Evolutionary conservation across 1,140 invertebrate species (phyloP), one percentile per base, ranked within the genome.

Genomic region (Leptonema lineaticorne): DNA sequence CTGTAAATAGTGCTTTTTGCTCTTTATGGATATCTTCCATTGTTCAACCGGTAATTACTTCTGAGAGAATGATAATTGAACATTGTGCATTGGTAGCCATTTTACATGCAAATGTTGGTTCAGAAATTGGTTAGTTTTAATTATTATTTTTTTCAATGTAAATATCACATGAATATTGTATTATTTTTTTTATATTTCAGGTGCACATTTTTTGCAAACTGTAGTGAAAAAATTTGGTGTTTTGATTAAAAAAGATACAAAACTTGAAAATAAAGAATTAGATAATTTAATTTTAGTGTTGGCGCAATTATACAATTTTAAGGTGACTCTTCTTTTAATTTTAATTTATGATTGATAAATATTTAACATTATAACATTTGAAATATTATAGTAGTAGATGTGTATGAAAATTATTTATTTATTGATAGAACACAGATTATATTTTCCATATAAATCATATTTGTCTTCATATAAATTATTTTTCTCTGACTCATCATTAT

Each of bases 31-130:
- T 87, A 6, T 89, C 91, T 63, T 87, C 90, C 0, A 74, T 93
- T 63, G 74, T 95, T 37, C 75, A 84, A 0, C 74, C 81, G 14
- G 80, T 87, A 0, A 73, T 86, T 14, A 88, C 89, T 22, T 90
- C 94, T 1, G 92, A 94, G 74, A 79, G 93, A 29, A 83, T 97
- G 71, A 80, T 94, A 0, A 86, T 92, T 48, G 95, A 97, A 75
- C 89, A 96, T 75, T 87, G 90, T 56, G 87, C 96, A 74, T 77
- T 97, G 0, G 81, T 97, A 16, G 85, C 92, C 0, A 85, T 95
- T 64, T 78, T 97, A 6, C 94, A 97, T 80, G 92, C 92, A 0
- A 97, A 97, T 82, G 85, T 97, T 69, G 96, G 92, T 16, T 88
- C 85, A 18, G 94, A 97, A 88, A 86, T 97, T 59, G 94, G 92